Evolutionary conservation across 2,113 vertebrate species (phyloP).

Genomic region (Phyllostomus hastatus): DNA sequence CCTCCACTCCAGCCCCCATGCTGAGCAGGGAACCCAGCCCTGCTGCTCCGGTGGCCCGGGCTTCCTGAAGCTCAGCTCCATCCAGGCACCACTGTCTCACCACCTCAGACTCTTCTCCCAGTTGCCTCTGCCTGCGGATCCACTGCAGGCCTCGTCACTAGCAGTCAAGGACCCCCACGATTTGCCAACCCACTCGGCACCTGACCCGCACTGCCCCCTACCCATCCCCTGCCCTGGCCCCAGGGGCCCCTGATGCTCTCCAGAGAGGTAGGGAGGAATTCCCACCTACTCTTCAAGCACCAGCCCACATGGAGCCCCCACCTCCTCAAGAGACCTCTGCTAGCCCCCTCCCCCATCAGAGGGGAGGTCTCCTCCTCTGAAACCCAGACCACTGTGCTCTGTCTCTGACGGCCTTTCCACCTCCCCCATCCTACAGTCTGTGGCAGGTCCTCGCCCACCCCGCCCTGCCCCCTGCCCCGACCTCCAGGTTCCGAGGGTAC

Average conservation of each 20-base stretch:
- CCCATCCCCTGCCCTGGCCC: no score
- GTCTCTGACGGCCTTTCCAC: not conserved
- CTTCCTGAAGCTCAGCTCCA: not conserved
- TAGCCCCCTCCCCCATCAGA: not conserved
- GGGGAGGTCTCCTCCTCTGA: not conserved
- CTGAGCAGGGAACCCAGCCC: not conserved
- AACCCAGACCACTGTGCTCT: no score
- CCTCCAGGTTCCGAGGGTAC: not conserved
- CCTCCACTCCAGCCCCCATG: not conserved
- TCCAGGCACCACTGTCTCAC: no score
- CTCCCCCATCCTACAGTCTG: not conserved
- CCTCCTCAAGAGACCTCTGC: not conserved
- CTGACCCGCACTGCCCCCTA: rapidly evolving
- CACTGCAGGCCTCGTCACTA: not conserved
- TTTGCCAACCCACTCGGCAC: not conserved
- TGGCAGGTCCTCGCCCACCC: not conserved
- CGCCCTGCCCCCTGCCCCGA: not conserved
- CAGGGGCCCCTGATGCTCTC: rapidly evolving
- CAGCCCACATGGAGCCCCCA: not conserved
- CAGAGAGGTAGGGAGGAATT: not conserved
- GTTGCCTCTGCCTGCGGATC: not conserved
- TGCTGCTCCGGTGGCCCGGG: not conserved
- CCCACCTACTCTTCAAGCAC: not conserved
- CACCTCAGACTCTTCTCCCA: not conserved
- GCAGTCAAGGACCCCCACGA: not conserved